phyloP scores from a whole-genome alignment of 2,797 vertebrate species.

The Macropus fuliginosus region DNA sequence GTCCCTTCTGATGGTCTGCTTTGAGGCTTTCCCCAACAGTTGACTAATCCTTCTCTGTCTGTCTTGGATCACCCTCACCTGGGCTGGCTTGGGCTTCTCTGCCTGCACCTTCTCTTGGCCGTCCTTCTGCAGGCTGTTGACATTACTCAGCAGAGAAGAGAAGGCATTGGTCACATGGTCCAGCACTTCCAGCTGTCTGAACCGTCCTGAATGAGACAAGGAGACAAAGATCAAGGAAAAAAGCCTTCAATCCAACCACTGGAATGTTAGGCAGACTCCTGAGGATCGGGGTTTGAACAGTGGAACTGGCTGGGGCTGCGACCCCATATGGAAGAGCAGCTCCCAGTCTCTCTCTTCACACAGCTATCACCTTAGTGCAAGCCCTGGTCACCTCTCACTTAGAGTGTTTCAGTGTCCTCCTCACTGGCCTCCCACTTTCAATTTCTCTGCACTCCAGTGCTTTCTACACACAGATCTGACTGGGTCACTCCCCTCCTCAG shows the following conservation, averaged over 20 bases:
- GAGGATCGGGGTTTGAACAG: not conserved
- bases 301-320: not conserved
- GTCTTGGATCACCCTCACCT: constrained; percentile 49
- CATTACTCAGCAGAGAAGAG: constrained; percentile 83
- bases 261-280: not conserved
- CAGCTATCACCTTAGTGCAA: not conserved
- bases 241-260: not conserved
- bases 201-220: constrained; percentile 85
- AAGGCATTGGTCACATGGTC: constrained; percentile 89
- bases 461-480: not conserved
- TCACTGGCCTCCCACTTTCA: not conserved
- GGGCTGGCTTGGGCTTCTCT: not conserved
- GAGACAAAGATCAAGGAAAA: constrained; percentile 44
- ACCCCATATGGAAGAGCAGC: not conserved
- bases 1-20: constrained; percentile 76
- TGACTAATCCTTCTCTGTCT: constrained; percentile 82
- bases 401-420: not conserved
- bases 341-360: not conserved
- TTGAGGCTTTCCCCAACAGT: constrained; percentile 85
- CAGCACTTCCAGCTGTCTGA: constrained; percentile 88
- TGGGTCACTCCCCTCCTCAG: not conserved
- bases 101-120: not conserved
- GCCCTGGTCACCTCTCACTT: not conserved
- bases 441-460: too few relatives aligned
- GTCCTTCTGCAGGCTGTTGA: constrained; percentile 65